Percentiles rank a stretch among this genome's conserved stretches.
phyloP scores from a whole-genome alignment of 2,888 invertebrate species.

The Euzophera pinguis region DNA sequence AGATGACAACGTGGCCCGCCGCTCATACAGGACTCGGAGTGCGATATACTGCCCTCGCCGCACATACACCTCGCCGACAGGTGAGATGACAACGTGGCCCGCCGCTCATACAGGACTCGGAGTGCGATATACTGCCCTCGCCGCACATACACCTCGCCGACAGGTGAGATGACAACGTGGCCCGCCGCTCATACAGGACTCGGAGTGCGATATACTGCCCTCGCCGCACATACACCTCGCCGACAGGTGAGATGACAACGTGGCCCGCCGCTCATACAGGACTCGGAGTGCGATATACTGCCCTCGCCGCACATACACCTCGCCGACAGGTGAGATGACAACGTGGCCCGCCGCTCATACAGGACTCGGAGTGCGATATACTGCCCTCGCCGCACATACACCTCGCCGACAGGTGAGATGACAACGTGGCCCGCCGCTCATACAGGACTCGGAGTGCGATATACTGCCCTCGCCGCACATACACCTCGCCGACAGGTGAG shows the following conservation, averaged over 20 bases:
- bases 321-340: slow-evolving; percentile 73
- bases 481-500: slow-evolving; percentile 81
- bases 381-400: slow-evolving; percentile 82
- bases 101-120: slow-evolving; percentile 87
- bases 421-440: slow-evolving; percentile 95
- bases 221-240: slow-evolving; percentile 83
- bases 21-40: slow-evolving; percentile 83
- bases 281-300: slow-evolving; percentile 75
- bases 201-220: slow-evolving; percentile 75
- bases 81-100: slow-evolving; percentile 94
- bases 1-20: slow-evolving; percentile 96
- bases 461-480: slow-evolving; percentile 80
- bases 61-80: slow-evolving; percentile 83
- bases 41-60: slow-evolving; percentile 73
- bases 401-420: slow-evolving; percentile 78
- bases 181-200: slow-evolving; percentile 89
- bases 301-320: slow-evolving; percentile 83
- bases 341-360: slow-evolving; percentile 94
- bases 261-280: slow-evolving; percentile 92
- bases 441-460: slow-evolving; percentile 80
- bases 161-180: slow-evolving; percentile 89
- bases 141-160: slow-evolving; percentile 83
- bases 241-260: slow-evolving; percentile 83
- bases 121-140: slow-evolving; percentile 72
- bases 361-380: slow-evolving; percentile 78